Conservation (phyloP, 2,888 invertebrate genomes). For the Leucozona laternaria region DNA sequence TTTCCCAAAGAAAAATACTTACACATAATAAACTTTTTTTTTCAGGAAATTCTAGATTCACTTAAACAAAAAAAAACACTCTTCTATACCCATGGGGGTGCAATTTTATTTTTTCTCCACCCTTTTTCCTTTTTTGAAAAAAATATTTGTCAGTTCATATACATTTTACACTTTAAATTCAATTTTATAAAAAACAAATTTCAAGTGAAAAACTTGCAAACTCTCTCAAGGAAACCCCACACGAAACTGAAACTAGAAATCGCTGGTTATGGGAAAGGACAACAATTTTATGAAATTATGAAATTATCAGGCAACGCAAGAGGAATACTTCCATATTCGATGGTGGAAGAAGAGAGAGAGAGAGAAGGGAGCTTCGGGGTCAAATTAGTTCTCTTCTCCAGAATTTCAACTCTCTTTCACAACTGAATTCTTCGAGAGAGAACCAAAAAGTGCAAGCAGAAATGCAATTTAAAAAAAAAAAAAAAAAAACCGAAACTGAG, state of each 20-base stretch:
- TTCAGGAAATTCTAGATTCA: conserved; percentile 1
- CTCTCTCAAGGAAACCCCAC: conserved; percentile 66
- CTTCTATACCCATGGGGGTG: conserved; percentile 2
- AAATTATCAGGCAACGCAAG: conserved; percentile 17
- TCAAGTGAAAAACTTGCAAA: conserved; percentile 27
- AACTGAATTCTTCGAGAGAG: conserved; percentile 8
- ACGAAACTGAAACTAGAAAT: conserved; percentile 55
- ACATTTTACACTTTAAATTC: conserved; percentile 16
- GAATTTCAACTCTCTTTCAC: conserved; percentile 13
- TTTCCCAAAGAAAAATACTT: conserved; percentile 5
- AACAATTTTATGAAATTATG: conserved; percentile 60
- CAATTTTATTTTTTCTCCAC: background rate
- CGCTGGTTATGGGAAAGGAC: conserved; percentile 60
- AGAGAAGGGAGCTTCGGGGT: conserved; percentile 5
- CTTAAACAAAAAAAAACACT: conserved; percentile 3
- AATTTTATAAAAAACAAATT: conserved; percentile 11
- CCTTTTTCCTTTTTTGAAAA: background rate
- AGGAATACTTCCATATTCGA: background rate
- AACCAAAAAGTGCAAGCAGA: conserved; percentile 20
- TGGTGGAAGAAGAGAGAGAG: too few species aligned
- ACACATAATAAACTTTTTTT: conserved; percentile 16
- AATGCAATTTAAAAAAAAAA: background rate
- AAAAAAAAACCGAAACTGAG: background rate
- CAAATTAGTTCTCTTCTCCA: background rate
- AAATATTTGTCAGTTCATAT: background rate